Base-by-base conservation (phyloP, 53 echinoderm and acorn worm genomes). In the Arbacia lixula region DNA sequence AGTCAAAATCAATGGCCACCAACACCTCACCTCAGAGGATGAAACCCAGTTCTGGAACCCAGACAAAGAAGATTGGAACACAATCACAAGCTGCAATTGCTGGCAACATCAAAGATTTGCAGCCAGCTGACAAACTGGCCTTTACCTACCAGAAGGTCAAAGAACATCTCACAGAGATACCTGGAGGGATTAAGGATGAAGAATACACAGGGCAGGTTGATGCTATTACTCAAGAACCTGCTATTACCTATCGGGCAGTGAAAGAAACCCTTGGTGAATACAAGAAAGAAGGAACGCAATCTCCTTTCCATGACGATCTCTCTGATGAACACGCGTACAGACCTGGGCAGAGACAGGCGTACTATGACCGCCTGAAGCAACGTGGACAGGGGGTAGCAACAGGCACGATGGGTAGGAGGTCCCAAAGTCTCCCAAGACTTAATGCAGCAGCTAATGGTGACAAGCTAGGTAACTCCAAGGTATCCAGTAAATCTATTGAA, bases 331-430 rank as follows among this genome's bases (percentile, higher is more conserved):
- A 85, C 36, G 12, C 36, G 36, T 37, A 71, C 31, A 80, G 49
- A 72, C 41, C 90, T 63, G 65, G 52, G 19, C 80, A 85, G 43
- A 82, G 90, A 58, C 81, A 86, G 19, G 81, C 81, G 29, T 86
- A 81, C 38, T 86, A 81, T 86, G 90, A 90, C 52, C 27, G 90
- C 62, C 65, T 90, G 63, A 85, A 65, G 72, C 90, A 90, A 50
- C 86, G 85, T 55, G 90, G 63, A 14, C 71, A 81, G 25, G 78
- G 58, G 19, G 33, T 34, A 57, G 56, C 26, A 24, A 24, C 82
- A 62, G 55, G 53, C 12, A 53, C 17, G 32, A 42, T 36, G 63
- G 86, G 53, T 41, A 36, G 66, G 26, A 83, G 91, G 50, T 83
- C 83, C 83, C 86, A 87, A 49, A 91, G 91, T 75, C 83, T 91